These are phyloP conservation scores for Euclidia mi DNA, from an alignment of 2,888 invertebrate genomes.

Conservation along the genomic window DNA sequence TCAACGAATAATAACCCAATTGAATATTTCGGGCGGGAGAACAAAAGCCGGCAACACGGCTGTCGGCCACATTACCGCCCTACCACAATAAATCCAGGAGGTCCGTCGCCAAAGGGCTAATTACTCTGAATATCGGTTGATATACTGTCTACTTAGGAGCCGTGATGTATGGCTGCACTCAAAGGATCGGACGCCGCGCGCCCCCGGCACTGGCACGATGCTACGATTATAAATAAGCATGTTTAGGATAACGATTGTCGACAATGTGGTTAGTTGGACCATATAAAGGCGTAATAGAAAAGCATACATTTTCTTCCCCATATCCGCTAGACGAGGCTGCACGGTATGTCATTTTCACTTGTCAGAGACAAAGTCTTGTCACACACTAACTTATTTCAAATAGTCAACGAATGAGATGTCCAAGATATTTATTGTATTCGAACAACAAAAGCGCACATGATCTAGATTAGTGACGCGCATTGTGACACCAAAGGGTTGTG, in stretches of 20 bases:
- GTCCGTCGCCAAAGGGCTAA: slow-evolving; percentile 89
- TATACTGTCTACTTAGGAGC: slow-evolving; percentile 89
- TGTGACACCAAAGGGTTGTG: slow-evolving; percentile 82
- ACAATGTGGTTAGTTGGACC: slow-evolving; percentile 59
- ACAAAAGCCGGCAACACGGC: slow-evolving; percentile 87
- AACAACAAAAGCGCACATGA: slow-evolving; percentile 70
- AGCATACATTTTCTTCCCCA: slow-evolving; percentile 33
- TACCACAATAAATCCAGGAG: slow-evolving; percentile 87
- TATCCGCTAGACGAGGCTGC: no score
- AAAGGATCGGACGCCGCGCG: slow-evolving; percentile 86
- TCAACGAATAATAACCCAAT: slow-evolving; percentile 77
- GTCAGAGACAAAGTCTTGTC: slow-evolving; percentile 22
- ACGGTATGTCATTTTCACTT: no score
- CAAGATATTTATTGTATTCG: slow-evolving; percentile 44
- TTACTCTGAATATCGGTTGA: slow-evolving; percentile 88
- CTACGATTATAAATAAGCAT: slow-evolving; percentile 86
- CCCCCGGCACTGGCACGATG: slow-evolving; percentile 72
- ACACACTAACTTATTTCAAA: slow-evolving; percentile 60
- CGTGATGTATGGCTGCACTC: slow-evolving; percentile 86
- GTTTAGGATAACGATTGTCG: slow-evolving; percentile 85
- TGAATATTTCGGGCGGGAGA: slow-evolving; percentile 81
- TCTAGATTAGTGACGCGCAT: slow-evolving; percentile 82
- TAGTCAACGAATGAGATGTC: slow-evolving; percentile 76
- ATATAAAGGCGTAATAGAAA: slow-evolving; percentile 51
- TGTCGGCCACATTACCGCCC: slow-evolving; percentile 88